Conservation (phyloP, 2,888 invertebrate species). For the Orchesellides sinensis region DNA sequence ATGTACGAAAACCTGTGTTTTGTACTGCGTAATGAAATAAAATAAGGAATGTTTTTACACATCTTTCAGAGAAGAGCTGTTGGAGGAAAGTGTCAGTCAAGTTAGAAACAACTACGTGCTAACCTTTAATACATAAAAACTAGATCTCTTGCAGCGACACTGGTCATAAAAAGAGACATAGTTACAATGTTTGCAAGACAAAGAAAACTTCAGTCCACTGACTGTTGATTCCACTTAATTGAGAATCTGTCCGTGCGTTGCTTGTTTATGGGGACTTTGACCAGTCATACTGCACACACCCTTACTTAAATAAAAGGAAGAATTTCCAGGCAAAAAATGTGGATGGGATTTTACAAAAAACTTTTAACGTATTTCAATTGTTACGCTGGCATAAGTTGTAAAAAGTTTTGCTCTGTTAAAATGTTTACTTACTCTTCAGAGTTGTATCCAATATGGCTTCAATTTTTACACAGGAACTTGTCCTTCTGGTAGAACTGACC, state of each 20-base stretch:
- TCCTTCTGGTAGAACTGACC: too few relatives aligned
- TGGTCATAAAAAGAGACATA: conserved; percentile 10
- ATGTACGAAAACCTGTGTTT: too few relatives aligned
- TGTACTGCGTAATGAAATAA: too few relatives aligned
- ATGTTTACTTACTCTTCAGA: too few relatives aligned
- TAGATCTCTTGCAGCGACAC: background rate
- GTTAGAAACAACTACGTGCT: background rate
- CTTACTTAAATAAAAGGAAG: conserved; percentile 6
- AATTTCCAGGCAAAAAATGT: background rate
- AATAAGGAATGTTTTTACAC: too few relatives aligned
- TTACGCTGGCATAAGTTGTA: too few relatives aligned
- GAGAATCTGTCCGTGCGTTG: conserved; percentile 44
- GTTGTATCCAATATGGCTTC: too few relatives aligned
- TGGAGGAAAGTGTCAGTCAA: conserved; percentile 1
- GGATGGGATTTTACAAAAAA: background rate
- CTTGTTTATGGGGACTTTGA: conserved; percentile 34
- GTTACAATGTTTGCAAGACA: conserved; percentile 49
- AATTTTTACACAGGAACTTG: too few relatives aligned
- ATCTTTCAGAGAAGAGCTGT: too few relatives aligned
- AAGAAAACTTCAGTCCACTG: conserved; percentile 28
- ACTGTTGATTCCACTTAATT: conserved; percentile 57
- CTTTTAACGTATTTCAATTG: background rate
- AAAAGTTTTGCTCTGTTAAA: too few relatives aligned
- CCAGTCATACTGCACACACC: conserved; percentile 12
- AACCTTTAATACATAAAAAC: conserved; percentile 10